Evolutionary conservation across 2,113 vertebrate genomes (phyloP).

Genomic region (Theristicus caerulescens): DNA sequence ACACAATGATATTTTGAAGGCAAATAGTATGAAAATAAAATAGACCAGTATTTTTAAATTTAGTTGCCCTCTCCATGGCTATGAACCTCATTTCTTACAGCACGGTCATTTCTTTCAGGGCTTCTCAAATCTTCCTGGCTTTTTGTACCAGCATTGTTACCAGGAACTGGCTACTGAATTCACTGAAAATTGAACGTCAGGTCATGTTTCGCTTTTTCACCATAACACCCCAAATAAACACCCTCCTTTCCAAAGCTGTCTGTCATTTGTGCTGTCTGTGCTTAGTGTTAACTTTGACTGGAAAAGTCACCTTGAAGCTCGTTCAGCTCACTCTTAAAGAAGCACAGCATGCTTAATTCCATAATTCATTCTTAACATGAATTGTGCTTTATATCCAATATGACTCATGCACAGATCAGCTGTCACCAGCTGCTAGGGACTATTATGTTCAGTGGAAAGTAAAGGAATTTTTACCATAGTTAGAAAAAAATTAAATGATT

Average conservation of each 20-base stretch:
- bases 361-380: not conserved
- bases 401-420: not conserved
- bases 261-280: not conserved
- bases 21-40: not conserved
- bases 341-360: not conserved
- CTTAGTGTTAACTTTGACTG: not conserved
- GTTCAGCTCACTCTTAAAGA: not conserved
- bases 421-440: not conserved
- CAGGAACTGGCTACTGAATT: not conserved
- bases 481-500: not conserved
- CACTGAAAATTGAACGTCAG: not conserved
- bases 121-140: not conserved
- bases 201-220: not conserved
- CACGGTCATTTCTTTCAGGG: not conserved
- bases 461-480: not conserved
- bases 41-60: not conserved
- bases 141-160: not conserved
- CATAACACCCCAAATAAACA: not conserved
- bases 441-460: not conserved
- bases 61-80: not conserved
- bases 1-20: not conserved
- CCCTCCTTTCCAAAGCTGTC: not conserved
- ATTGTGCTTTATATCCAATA: not conserved
- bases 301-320: conserved; percentile 20
- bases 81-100: not conserved